phyloP scores from a whole-genome alignment of 2,797 vertebrate genomes.

The Macrochelys suwanniensis region DNA sequence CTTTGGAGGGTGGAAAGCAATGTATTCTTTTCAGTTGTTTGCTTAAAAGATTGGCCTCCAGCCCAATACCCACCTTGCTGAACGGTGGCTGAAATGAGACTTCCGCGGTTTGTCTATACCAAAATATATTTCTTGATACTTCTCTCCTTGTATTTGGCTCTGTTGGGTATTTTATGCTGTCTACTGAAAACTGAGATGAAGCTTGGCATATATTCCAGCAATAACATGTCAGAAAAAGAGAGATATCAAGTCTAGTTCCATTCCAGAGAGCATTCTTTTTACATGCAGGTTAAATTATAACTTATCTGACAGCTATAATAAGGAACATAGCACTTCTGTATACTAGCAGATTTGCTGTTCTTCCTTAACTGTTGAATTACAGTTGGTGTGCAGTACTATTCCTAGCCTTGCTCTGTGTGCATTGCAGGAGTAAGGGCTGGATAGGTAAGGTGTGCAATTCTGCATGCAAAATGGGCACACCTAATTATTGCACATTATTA shows the following conservation, averaged over 20 bases:
- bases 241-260: neutral
- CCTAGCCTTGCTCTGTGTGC: neutral
- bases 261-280: neutral
- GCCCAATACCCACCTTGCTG: neutral
- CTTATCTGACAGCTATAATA: constrained; percentile 28
- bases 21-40: neutral
- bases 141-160: neutral
- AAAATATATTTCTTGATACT: neutral
- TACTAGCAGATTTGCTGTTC: neutral
- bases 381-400: neutral
- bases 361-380: neutral
- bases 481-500: neutral
- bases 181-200: neutral
- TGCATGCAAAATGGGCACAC: neutral
- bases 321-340: constrained; percentile 15
- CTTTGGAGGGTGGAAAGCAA: neutral
- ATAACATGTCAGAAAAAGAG: neutral
- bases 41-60: neutral
- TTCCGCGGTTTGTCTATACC: neutral
- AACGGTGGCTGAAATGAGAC: neutral
- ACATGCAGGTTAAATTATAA: constrained; percentile 45
- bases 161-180: neutral
- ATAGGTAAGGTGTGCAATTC: neutral
- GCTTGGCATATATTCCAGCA: neutral
- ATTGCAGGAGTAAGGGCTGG: too few species aligned